Percentiles rank a stretch among this genome's conserved stretches.
phyloP scores from a whole-genome alignment of 2,888 invertebrate species.

The Acronicta aceris region DNA sequence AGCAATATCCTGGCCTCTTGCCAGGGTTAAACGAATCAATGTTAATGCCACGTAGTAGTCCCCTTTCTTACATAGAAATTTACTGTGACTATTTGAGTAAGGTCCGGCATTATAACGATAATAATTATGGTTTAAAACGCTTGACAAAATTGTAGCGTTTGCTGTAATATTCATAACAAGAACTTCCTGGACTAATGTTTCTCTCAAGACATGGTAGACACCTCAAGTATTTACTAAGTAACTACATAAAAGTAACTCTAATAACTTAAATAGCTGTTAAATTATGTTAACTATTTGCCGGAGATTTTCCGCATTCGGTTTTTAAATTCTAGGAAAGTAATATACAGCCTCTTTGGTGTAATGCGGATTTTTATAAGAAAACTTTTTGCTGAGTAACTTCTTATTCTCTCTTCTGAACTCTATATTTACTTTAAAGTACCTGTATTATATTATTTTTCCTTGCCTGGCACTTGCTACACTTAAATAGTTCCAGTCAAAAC shows the following conservation, averaged over 20 bases:
- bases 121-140: not conserved
- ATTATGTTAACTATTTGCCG: slow-evolving; percentile 31
- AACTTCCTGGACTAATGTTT: too few relatives aligned
- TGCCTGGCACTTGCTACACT: too few relatives aligned
- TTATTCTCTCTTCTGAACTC: too few relatives aligned
- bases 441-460: too few relatives aligned
- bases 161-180: slow-evolving; percentile 13
- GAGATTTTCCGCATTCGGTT: slow-evolving; percentile 51
- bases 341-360: slow-evolving; percentile 7
- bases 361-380: not conserved
- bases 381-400: not conserved
- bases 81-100: not conserved
- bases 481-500: too few relatives aligned
- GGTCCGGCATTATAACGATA: too few relatives aligned
- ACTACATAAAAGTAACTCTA: slow-evolving; percentile 21
- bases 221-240: too few relatives aligned
- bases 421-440: too few relatives aligned
- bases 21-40: slow-evolving; percentile 26
- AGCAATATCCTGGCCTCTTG: slow-evolving; percentile 22
- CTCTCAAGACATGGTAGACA: too few relatives aligned
- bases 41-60: slow-evolving; percentile 12
- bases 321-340: slow-evolving; percentile 34
- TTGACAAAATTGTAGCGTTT: slow-evolving; percentile 22
- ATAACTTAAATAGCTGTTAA: slow-evolving; percentile 22
- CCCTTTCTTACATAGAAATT: too few relatives aligned